Evolutionary conservation across 2,113 vertebrate genomes (phyloP).

Genomic region (Dromas ardeola): DNA sequence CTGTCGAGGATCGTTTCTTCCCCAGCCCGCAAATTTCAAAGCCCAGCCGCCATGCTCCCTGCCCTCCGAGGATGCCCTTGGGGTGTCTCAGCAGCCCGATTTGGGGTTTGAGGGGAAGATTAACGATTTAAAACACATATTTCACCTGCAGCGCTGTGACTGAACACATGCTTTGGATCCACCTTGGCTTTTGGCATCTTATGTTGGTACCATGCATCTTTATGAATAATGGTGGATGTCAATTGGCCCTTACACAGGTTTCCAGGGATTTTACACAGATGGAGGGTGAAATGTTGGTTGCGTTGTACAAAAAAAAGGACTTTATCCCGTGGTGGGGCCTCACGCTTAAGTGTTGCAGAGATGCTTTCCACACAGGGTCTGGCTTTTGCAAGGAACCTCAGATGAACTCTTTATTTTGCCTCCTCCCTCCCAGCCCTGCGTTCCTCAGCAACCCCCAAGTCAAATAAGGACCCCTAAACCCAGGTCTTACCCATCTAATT

Average conservation of each 20-base stretch:
- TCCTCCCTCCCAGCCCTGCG: background rate
- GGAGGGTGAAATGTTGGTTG: background rate
- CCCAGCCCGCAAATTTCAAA: background rate
- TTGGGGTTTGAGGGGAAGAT: background rate
- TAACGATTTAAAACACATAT: background rate
- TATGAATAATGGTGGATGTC: background rate
- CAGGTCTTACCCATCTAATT: background rate
- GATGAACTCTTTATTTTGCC: background rate
- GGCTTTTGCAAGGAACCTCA: background rate
- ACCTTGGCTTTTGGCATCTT: background rate
- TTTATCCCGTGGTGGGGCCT: background rate
- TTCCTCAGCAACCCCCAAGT: background rate
- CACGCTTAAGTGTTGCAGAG: background rate
- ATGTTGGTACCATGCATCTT: background rate
- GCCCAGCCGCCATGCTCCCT: accelerated
- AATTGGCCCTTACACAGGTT: background rate
- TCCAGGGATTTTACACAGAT: background rate
- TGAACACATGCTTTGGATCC: background rate
- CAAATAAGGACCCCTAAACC: background rate
- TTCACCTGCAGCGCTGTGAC: background rate
- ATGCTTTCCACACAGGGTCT: background rate
- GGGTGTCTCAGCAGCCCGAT: background rate
- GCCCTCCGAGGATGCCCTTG: too few relatives aligned
- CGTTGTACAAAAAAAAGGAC: background rate
- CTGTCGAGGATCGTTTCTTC: background rate